Evolutionary conservation across 2,888 invertebrate genomes (phyloP).

Genomic region (Sphaeridia pumilis): DNA sequence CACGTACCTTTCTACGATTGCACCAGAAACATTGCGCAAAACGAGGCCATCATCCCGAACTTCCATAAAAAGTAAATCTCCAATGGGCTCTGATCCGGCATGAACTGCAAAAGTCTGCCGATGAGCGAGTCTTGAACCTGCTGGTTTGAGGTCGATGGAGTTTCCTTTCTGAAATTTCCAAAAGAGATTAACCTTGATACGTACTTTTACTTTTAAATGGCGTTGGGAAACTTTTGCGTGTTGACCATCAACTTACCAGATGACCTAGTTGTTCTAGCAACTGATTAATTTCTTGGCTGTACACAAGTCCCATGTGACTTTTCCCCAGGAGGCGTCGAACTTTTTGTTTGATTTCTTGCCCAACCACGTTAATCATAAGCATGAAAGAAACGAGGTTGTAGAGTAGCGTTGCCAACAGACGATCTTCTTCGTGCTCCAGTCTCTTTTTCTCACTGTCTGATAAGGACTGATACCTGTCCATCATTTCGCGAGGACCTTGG

Average conservation of each 20-base stretch:
- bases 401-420: slow-evolving; percentile 82
- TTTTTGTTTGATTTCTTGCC: slow-evolving; percentile 74
- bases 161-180: slow-evolving; percentile 92
- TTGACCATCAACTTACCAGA: slow-evolving; percentile 53
- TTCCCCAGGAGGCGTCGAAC: slow-evolving; percentile 87
- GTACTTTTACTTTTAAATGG: not conserved
- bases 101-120: slow-evolving; percentile 97
- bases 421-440: slow-evolving; percentile 94
- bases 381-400: slow-evolving; percentile 94
- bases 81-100: slow-evolving; percentile 82
- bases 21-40: slow-evolving; percentile 66
- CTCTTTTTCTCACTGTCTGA: slow-evolving; percentile 88
- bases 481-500: slow-evolving; percentile 97
- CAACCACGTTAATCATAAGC: slow-evolving; percentile 79
- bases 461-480: slow-evolving; percentile 86
- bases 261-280: slow-evolving; percentile 87
- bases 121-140: slow-evolving; percentile 87
- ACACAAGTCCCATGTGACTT: slow-evolving; percentile 93
- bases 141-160: slow-evolving; percentile 90
- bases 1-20: slow-evolving; percentile 56
- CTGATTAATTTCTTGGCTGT: slow-evolving; percentile 95
- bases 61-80: slow-evolving; percentile 77
- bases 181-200: too few relatives aligned
- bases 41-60: slow-evolving; percentile 93
- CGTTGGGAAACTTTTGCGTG: not conserved